A percentile compares a stretch with the other conserved stretches of the same genome.
These are phyloP conservation scores for Mesorhabditis spiculigera DNA, from an alignment of 2,888 invertebrate species.

Conservation along the genomic window DNA sequence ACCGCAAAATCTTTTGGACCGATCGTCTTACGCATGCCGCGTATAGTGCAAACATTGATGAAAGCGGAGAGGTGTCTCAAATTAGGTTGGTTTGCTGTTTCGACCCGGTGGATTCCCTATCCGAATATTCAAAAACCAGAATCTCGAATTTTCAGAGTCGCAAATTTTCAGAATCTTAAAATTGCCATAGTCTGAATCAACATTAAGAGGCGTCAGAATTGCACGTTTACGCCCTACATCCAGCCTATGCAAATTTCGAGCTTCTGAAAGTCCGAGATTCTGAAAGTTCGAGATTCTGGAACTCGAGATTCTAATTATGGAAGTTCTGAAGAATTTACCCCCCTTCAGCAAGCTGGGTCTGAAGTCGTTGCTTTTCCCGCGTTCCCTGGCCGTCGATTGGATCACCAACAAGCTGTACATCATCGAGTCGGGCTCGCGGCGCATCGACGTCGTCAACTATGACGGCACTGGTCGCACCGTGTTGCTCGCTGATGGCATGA, in stretches of 20 bases:
- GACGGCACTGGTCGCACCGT: conserved; percentile 82
- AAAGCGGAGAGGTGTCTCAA: conserved; percentile 50
- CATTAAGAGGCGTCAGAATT: too few relatives aligned
- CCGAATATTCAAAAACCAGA: too few relatives aligned
- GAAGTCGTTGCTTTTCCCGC: conserved; percentile 55
- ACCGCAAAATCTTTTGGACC: conserved; percentile 79
- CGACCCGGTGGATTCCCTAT: too few relatives aligned
- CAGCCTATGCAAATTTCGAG: too few relatives aligned
- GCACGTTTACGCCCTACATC: too few relatives aligned
- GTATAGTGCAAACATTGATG: conserved; percentile 50
- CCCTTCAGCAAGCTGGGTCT: conserved; percentile 46
- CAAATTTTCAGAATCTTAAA: too few relatives aligned
- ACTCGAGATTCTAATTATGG: background rate
- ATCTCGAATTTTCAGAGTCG: too few relatives aligned
- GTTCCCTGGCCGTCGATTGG: conserved; percentile 84
- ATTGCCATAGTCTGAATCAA: too few relatives aligned
- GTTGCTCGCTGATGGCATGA: conserved; percentile 83
- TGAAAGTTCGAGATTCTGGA: too few relatives aligned
- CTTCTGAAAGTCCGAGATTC: too few relatives aligned
- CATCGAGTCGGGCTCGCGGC: conserved; percentile 72
- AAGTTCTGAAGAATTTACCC: background rate
- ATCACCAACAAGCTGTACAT: conserved; percentile 86
- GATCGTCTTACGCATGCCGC: conserved; percentile 55
- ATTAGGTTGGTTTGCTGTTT: conserved; percentile 30
- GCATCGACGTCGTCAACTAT: conserved; percentile 87